These are phyloP conservation scores for Tursiops truncatus DNA, from an alignment of 2,113 vertebrate genomes.

Conservation along the genomic window DNA sequence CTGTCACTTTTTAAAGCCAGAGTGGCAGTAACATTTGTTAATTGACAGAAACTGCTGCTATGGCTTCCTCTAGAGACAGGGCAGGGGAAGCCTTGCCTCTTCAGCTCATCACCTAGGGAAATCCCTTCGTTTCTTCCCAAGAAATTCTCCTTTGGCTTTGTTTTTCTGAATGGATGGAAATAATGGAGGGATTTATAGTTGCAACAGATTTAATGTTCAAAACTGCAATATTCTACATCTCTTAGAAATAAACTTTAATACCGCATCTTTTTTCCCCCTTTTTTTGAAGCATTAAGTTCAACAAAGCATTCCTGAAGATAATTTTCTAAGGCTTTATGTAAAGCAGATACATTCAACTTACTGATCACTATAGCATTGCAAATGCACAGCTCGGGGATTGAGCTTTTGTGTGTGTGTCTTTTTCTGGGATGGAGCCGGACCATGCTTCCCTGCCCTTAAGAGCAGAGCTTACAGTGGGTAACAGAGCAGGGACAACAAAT, in stretches of 20 bases:
- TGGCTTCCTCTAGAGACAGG: background rate
- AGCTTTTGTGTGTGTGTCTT: background rate
- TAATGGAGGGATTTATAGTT: conserved; percentile 79
- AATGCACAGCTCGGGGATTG: background rate
- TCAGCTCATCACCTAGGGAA: background rate
- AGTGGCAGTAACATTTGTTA: background rate
- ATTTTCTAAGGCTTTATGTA: conserved; percentile 41
- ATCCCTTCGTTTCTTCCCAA: background rate
- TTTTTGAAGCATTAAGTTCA: conserved; percentile 55
- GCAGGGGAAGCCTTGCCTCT: background rate
- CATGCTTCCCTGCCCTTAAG: background rate
- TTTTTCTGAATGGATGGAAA: conserved; percentile 78
- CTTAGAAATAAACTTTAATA: conserved; percentile 84
- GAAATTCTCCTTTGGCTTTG: conserved; percentile 68
- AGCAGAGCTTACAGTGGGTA: background rate
- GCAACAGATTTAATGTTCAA: conserved; percentile 85
- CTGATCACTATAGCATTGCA: background rate
- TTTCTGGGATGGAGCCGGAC: background rate
- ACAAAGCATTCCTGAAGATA: conserved; percentile 17
- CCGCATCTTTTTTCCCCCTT: conserved; percentile 34
- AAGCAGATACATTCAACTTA: conserved; percentile 17
- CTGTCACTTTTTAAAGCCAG: background rate
- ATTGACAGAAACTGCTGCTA: background rate
- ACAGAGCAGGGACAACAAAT: background rate
- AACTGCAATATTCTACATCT: conserved; percentile 79